These are phyloP conservation scores for Lepidurus packardi DNA, from an alignment of 1,140 invertebrate species.

Conservation along the genomic window DNA sequence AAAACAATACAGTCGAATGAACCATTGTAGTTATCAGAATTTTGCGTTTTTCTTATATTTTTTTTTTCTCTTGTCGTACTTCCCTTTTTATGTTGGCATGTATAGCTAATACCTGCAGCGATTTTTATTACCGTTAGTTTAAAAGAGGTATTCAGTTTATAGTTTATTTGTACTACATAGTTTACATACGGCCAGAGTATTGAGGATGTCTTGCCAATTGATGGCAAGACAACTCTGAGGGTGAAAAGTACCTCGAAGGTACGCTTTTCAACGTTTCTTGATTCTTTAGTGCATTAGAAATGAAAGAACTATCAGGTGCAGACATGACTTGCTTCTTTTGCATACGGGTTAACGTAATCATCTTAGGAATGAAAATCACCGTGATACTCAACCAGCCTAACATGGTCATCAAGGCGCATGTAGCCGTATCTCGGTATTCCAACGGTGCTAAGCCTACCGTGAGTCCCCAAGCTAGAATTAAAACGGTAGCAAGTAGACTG, in stretches of 20 bases:
- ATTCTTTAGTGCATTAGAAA: not conserved
- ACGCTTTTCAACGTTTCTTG: not conserved
- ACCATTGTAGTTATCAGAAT: constrained; percentile 17
- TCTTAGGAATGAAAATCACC: constrained; percentile 28
- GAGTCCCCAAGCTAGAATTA: constrained; percentile 23
- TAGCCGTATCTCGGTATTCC: constrained; percentile 30
- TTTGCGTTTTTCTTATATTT: not conserved
- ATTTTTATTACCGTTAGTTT: too few species aligned
- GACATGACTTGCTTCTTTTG: constrained; percentile 5
- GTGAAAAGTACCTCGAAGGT: constrained; percentile 2
- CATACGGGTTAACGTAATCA: constrained; percentile 27
- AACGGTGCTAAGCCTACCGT: not conserved
- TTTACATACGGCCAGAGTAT: constrained; percentile 14
- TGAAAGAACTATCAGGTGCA: constrained; percentile 9
- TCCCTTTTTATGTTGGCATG: too few species aligned
- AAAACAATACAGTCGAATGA: constrained; percentile 19
- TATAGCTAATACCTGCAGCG: too few species aligned
- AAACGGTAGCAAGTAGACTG: not conserved
- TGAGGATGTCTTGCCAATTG: not conserved
- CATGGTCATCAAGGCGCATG: not conserved
- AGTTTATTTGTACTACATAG: constrained; percentile 19
- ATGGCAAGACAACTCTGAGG: not conserved
- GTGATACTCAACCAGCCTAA: constrained; percentile 23
- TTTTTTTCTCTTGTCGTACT: too few species aligned
- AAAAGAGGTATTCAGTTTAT: too few species aligned